Base-by-base conservation (phyloP, 2,888 invertebrate species). In the Cerastis rubricosa region DNA sequence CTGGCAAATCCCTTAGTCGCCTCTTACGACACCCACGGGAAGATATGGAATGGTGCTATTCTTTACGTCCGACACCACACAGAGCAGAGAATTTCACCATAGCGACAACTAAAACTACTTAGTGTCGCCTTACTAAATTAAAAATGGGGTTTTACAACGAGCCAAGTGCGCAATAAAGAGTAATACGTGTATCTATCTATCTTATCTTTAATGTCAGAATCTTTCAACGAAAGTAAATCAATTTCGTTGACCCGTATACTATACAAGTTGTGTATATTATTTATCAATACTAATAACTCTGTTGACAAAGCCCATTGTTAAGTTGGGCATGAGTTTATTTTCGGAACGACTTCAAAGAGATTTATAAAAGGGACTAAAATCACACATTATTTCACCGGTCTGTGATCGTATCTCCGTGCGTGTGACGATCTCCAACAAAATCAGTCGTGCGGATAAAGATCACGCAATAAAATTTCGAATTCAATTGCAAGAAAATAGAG, bases 361-460 rank as follows among this genome's bases (percentile, higher is more conserved):
- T 72, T 25, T 70, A n/a, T 72, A 40, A 29, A 57, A 40, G 45
- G 54, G 45, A 29, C 61, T 63, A 29, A 69, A 57, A 70, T 61
- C 59, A 70, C 49, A 61, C 35, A 3, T 45, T 78, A 68, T 51
- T 74, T 5, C 19, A 61, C 65, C n/a, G 45, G 22, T 49, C 12
- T 64, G 43, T 73, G 29, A 54, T 81, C 43, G 35, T 49, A 45
- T n/a, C 57, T 25, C 22, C 22, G 71, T 35, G 54, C 29, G 43
- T 35, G 49, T 65, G 43, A 49, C 64, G 64, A 22, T 66, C 17
- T 74, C 51, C 35, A 35, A 71, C 3, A 51, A 43, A 70, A 70
- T 51, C 69, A 61, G 14, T 65, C 65, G 45, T 74, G 74, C 73
- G 49, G 25, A 51, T 19, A 25, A 63, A 45, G 25, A 65, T 68